Conservation (phyloP, 2,888 invertebrate genomes). For the Spatulosminthurus flaviceps region DNA sequence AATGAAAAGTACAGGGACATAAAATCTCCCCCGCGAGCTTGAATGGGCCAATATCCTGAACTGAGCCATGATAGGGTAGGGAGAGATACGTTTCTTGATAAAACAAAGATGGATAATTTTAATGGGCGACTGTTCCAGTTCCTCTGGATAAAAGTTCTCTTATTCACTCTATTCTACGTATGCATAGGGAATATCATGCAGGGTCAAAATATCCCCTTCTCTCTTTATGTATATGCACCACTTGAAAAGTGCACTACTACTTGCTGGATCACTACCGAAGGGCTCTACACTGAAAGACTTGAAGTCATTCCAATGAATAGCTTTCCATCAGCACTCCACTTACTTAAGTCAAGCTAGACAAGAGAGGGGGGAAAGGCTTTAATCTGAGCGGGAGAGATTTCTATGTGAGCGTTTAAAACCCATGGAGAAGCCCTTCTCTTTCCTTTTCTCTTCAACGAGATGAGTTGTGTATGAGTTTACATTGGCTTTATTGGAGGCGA, state of each 20-base stretch:
- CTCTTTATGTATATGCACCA: neutral
- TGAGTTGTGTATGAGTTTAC: too few relatives aligned
- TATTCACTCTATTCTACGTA: slow-evolving; percentile 27
- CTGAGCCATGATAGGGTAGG: slow-evolving; percentile 18
- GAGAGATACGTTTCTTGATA: slow-evolving; percentile 9
- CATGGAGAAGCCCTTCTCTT: too few relatives aligned
- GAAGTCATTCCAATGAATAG: slow-evolving; percentile 30
- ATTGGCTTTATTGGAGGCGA: too few relatives aligned
- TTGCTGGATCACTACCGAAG: slow-evolving; percentile 19
- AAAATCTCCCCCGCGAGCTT: slow-evolving; percentile 27
- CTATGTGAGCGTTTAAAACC: too few relatives aligned
- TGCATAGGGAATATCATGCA: too few relatives aligned
- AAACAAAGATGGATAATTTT: slow-evolving; percentile 31
- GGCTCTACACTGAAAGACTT: slow-evolving; percentile 29
- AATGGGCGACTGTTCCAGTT: slow-evolving; percentile 21
- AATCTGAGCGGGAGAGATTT: too few relatives aligned
- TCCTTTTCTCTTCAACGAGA: too few relatives aligned
- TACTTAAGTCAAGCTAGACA: too few relatives aligned
- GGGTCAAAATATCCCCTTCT: slow-evolving; percentile 24
- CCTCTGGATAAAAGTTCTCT: slow-evolving; percentile 19
- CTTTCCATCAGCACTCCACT: slow-evolving; percentile 4
- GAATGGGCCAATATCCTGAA: slow-evolving; percentile 25
- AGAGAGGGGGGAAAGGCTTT: too few relatives aligned
- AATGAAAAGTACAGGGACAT: slow-evolving; percentile 29
- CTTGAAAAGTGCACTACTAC: neutral